phyloP scores from a whole-genome alignment of 1,140 invertebrate species.

The Scylla paramamosain region DNA sequence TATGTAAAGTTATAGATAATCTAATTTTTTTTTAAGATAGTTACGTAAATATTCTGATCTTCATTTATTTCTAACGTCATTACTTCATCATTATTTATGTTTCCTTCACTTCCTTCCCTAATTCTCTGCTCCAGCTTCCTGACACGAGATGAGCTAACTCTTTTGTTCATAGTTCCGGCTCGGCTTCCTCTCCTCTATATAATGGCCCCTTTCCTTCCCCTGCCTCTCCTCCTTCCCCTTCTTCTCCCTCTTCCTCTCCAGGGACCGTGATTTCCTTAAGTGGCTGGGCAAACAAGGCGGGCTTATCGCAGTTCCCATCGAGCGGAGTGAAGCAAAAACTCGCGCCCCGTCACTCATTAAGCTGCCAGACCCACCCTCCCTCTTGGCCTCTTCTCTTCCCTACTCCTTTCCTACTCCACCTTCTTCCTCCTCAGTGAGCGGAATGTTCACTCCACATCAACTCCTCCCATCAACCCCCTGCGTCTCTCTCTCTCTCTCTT shows the following conservation, averaged over 20 bases:
- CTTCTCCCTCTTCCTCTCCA: conserved; percentile 4
- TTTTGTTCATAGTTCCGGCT: neutral
- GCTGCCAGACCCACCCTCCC: neutral
- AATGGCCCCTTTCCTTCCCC: too few relatives aligned
- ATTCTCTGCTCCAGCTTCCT: neutral
- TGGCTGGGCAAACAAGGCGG: conserved; percentile 46
- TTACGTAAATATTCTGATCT: too few relatives aligned
- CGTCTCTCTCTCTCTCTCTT: neutral
- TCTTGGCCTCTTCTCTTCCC: neutral
- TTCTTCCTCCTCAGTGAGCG: neutral
- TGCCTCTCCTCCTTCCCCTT: neutral
- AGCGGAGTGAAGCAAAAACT: conserved; percentile 22
- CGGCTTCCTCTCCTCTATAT: neutral
- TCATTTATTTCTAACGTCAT: too few relatives aligned
- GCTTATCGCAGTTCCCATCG: conserved; percentile 18
- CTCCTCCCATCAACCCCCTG: neutral
- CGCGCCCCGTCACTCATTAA: conserved; percentile 35
- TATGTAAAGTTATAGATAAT: too few relatives aligned
- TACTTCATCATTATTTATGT: neutral
- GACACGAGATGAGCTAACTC: too few relatives aligned
- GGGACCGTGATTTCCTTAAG: conserved; percentile 16
- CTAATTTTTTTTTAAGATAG: too few relatives aligned
- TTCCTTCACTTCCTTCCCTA: neutral
- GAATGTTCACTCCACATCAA: neutral
- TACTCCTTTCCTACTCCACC: neutral